Percentiles rank a stretch among this genome's conserved stretches.
Conservation (phyloP, 2,113 vertebrate genomes). For the Osmerus mordax region DNA sequence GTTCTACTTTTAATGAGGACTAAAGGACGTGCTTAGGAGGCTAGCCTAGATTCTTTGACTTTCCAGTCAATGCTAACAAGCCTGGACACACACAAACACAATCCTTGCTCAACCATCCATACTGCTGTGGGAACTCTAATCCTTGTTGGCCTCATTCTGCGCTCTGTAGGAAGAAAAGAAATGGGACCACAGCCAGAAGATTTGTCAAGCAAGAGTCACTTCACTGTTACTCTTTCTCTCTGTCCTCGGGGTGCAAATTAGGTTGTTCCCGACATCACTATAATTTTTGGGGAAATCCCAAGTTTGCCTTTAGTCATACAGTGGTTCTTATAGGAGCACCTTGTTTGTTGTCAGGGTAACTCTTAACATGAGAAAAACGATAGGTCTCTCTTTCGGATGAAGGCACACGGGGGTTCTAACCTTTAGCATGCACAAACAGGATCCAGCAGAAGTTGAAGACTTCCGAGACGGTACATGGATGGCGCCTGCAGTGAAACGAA, state of each 20-base stretch:
- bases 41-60: not conserved
- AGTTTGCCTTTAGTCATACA: not conserved
- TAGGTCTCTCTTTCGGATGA: too few relatives aligned
- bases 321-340: too few relatives aligned
- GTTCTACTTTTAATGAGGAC: constrained; percentile 2
- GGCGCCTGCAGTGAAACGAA: constrained; percentile 73
- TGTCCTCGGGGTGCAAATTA: not conserved
- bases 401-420: constrained; percentile 62
- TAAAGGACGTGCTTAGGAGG: not conserved
- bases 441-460: constrained; percentile 97
- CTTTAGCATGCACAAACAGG: constrained; percentile 93
- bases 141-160: not conserved
- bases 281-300: not conserved
- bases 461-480: constrained; percentile 87
- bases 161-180: not conserved
- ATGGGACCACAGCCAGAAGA: not conserved
- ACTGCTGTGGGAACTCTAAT: constrained; percentile 7
- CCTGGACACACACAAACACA: constrained; percentile 6
- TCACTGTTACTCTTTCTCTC: not conserved
- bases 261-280: not conserved
- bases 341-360: too few relatives aligned
- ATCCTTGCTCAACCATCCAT: not conserved
- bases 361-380: too few relatives aligned
- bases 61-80: constrained; percentile 37
- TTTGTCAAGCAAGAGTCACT: constrained; percentile 1